Evolutionary conservation across 2,888 invertebrate genomes (phyloP).

Genomic region (Yponomeuta plumbellus): DNA sequence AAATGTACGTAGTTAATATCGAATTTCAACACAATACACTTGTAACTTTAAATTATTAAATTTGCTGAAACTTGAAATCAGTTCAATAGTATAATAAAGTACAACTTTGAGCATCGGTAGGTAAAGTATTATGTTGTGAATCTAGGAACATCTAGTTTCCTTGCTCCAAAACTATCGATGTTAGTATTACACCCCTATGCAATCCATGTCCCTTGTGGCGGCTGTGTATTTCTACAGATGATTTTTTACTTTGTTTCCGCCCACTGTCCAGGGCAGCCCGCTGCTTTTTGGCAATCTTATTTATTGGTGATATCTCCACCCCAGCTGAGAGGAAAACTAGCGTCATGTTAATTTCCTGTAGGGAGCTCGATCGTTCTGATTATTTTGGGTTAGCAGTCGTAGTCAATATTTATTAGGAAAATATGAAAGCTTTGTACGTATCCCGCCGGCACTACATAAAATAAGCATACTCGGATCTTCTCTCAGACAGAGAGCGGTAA

Average conservation of each 20-base stretch:
- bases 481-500: too few species aligned
- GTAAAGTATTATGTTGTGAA: background rate
- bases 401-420: slow-evolving; percentile 4
- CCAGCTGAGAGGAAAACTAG: slow-evolving; percentile 54
- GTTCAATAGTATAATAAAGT: too few species aligned
- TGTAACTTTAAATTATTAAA: too few species aligned
- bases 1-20: too few species aligned
- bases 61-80: too few species aligned
- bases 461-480: too few species aligned
- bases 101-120: background rate
- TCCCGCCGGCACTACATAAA: background rate
- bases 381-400: slow-evolving; percentile 5
- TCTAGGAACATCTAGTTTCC: background rate
- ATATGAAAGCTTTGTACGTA: background rate
- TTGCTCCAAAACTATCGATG: background rate
- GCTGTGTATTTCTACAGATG: slow-evolving; percentile 34
- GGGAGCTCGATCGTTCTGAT: slow-evolving; percentile 27
- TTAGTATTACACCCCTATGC: background rate
- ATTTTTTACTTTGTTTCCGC: slow-evolving; percentile 60
- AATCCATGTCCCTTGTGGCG: slow-evolving; percentile 16
- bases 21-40: too few species aligned
- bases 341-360: slow-evolving; percentile 72
- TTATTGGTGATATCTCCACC: slow-evolving; percentile 61
- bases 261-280: slow-evolving; percentile 36
- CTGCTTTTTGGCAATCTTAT: slow-evolving; percentile 68